Evolutionary conservation across 2,113 vertebrate genomes (phyloP), one percentile per base, ranked within the genome.

Genomic region (Myiopsitta monachus): DNA sequence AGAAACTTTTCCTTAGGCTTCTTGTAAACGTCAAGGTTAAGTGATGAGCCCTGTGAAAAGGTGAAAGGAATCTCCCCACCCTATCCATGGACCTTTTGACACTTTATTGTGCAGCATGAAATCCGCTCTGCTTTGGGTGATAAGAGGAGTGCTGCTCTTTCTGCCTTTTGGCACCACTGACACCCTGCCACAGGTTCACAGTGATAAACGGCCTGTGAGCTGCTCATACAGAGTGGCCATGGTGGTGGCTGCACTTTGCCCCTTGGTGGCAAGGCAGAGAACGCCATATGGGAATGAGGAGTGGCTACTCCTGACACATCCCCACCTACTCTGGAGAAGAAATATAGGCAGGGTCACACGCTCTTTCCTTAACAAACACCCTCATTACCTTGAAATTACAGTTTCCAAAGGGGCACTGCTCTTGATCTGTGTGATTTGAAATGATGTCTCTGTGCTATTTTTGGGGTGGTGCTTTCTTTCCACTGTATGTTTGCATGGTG

Each of bases 1-100:
- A 96, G 94, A 96, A 97, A 44, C 51, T 17, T 89, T 91, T 88
- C 72, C 76, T 63, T 69, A 26, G 7, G 57, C 77, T 97, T 97
- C 96, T 97, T 28, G 59, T 86, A 97, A 97, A 88, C 1, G 7
- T 95, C 97, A 87, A 77, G 61, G 22, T n/a, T 83, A 90, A 95
- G 86, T 77, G 94, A 97, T 92, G 96, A 96, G 83, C 85, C 21
- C 62, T 49, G 24, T 88, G 74, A 87, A 93, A 95, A 92, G 30
- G 39, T 70, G 83, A 93, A 90, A 57, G 69, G 72, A 86, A 85
- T 92, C 85, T 94, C 84, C 83, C 64, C 59, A 54, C 73, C 90
- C 77, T 72, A 28, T 46, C 78, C 87, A 28, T 22, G 88, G 92
- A 94, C 95, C 94, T 96, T 84, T 96, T 95, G 95, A 54, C 87